These are phyloP conservation scores for Bombus waltoni DNA, from an alignment of 1,140 invertebrate genomes.

Conservation along the genomic window DNA sequence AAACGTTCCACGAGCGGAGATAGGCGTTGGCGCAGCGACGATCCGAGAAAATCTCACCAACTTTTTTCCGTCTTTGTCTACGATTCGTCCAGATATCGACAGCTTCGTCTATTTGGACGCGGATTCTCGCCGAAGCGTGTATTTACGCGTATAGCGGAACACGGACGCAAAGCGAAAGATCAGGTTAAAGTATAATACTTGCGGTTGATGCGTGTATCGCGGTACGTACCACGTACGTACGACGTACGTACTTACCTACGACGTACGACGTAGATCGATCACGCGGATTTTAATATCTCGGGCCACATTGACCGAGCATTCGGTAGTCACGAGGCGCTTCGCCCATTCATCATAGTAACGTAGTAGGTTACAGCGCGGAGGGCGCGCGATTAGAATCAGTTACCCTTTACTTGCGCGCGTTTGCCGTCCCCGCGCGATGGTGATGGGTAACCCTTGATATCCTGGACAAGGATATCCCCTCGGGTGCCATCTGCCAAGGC, in stretches of 20 bases:
- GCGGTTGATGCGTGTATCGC: background rate
- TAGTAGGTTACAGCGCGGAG: constrained; percentile 68
- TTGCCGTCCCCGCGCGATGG: constrained; percentile 62
- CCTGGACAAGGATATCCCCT: constrained; percentile 75
- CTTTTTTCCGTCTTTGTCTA: background rate
- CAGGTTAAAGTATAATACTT: background rate
- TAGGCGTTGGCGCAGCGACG: background rate
- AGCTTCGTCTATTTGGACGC: no score
- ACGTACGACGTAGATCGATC: constrained; percentile 66
- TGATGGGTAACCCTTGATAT: constrained; percentile 77
- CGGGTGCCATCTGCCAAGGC: constrained; percentile 78
- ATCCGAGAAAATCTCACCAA: fast-evolving
- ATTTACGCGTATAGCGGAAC: no score
- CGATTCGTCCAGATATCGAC: background rate
- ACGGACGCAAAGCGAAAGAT: background rate
- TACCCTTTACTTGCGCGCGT: constrained; percentile 76
- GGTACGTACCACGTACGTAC: background rate
- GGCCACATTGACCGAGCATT: constrained; percentile 62
- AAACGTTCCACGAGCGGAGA: background rate
- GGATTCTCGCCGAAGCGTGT: no score
- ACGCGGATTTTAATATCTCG: constrained; percentile 72
- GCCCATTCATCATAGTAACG: constrained; percentile 75
- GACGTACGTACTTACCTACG: background rate
- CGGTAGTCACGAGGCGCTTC: constrained; percentile 73
- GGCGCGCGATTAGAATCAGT: constrained; percentile 79